These are phyloP conservation scores for Otolemur garnettii DNA, from an alignment of 2,113 vertebrate genomes.

Conservation along the genomic window DNA sequence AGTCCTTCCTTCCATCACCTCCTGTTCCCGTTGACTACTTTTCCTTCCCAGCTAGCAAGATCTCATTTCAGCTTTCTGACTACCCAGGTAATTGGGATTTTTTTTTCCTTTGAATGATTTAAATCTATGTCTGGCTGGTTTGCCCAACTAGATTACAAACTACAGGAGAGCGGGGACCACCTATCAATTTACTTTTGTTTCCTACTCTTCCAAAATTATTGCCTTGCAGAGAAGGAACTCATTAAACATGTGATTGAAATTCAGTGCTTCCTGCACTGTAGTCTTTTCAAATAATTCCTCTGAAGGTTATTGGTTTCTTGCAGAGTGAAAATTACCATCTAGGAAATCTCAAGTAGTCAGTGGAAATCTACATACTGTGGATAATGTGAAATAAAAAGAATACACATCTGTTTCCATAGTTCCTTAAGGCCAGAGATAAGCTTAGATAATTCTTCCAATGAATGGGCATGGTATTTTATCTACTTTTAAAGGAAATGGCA, in stretches of 20 bases:
- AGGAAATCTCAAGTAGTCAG: slow-evolving; percentile 68
- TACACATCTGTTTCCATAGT: slow-evolving; percentile 33
- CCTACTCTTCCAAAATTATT: slow-evolving; percentile 56
- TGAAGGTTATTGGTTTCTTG: slow-evolving; percentile 64
- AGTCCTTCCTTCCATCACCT: slow-evolving; percentile 8
- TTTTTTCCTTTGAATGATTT: slow-evolving; percentile 48
- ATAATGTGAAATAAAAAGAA: slow-evolving; percentile 70
- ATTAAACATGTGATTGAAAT: slow-evolving; percentile 63
- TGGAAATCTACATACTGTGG: slow-evolving; percentile 66
- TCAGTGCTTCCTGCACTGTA: slow-evolving; percentile 21
- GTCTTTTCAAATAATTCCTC: slow-evolving; percentile 62
- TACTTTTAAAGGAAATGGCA: slow-evolving; percentile 57
- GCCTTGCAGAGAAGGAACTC: slow-evolving; percentile 65
- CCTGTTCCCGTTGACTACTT: neutral
- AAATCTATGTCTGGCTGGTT: slow-evolving; percentile 17
- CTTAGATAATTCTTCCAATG: slow-evolving; percentile 53
- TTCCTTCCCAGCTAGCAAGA: neutral
- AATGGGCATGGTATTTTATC: slow-evolving; percentile 55
- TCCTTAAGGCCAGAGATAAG: slow-evolving; percentile 59
- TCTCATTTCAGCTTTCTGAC: slow-evolving; percentile 10
- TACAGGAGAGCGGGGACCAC: slow-evolving; percentile 48
- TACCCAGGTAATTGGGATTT: slow-evolving; percentile 13
- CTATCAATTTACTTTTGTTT: slow-evolving; percentile 51
- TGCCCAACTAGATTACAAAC: slow-evolving; percentile 58
- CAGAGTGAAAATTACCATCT: slow-evolving; percentile 73